Evolutionary conservation across 2,888 invertebrate species (phyloP).

Genomic region (Oeneis ivallda): DNA sequence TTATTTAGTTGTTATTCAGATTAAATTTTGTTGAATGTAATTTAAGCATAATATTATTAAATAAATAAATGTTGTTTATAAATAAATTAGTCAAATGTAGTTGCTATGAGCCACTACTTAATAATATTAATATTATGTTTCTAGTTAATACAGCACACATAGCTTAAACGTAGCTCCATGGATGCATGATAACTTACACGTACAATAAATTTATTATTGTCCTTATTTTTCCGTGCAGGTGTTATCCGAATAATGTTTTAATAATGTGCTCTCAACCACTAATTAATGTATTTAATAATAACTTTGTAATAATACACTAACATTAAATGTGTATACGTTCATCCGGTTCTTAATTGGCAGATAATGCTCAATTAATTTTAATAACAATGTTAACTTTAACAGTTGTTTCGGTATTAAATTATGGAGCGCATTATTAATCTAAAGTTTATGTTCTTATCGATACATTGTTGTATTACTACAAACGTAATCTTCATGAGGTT

Average conservation of each 20-base stretch:
- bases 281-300: slow-evolving; percentile 35
- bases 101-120: too few relatives aligned
- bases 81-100: too few relatives aligned
- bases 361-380: slow-evolving; percentile 35
- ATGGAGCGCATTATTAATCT: background rate
- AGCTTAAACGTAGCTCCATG: background rate
- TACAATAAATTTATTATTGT: slow-evolving; percentile 28
- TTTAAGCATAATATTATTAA: too few relatives aligned
- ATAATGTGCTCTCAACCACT: slow-evolving; percentile 32
- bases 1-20: too few relatives aligned
- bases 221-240: slow-evolving; percentile 40
- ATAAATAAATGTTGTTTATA: too few relatives aligned
- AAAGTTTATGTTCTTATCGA: slow-evolving; percentile 1
- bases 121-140: too few relatives aligned
- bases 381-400: slow-evolving; percentile 24
- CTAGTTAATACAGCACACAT: too few relatives aligned
- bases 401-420: slow-evolving; percentile 28
- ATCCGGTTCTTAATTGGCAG: slow-evolving; percentile 35
- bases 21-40: too few relatives aligned
- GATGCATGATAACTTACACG: slow-evolving; percentile 5
- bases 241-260: slow-evolving; percentile 35
- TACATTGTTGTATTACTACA: background rate
- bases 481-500: background rate
- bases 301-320: slow-evolving; percentile 17
- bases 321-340: slow-evolving; percentile 21